Evolutionary conservation across 2,113 vertebrate species (phyloP).

Genomic region (Fregata magnificens): DNA sequence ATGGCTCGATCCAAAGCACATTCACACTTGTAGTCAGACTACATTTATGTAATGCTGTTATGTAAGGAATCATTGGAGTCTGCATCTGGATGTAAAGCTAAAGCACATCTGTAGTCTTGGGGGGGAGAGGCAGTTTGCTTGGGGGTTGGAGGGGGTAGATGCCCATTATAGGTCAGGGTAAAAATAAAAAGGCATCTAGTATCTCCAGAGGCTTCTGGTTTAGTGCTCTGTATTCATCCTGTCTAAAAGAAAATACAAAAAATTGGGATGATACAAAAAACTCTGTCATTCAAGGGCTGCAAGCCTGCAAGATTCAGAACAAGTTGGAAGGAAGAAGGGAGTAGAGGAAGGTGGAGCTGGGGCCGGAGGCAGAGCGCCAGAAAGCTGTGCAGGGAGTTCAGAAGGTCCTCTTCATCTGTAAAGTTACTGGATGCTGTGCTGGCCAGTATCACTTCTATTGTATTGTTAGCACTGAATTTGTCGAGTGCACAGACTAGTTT

Average conservation of each 20-base stretch:
- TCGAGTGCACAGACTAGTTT: not conserved
- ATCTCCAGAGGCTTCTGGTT: not conserved
- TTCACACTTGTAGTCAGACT: not conserved
- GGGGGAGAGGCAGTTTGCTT: not conserved
- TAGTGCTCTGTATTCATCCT: not conserved
- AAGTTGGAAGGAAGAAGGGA: constrained; percentile 32
- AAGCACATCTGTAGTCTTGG: not conserved
- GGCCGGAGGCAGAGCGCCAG: constrained; percentile 6
- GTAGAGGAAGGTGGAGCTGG: not conserved
- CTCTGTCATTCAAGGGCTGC: constrained; percentile 68
- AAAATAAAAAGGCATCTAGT: not conserved
- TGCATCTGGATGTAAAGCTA: not conserved
- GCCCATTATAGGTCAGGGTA: not conserved
- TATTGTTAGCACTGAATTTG: not conserved
- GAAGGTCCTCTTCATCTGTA: not conserved
- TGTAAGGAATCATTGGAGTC: not conserved
- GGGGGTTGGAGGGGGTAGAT: not conserved
- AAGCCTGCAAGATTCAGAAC: constrained; percentile 13
- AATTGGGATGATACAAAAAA: not conserved
- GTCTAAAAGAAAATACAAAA: not conserved
- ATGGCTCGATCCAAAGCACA: not conserved
- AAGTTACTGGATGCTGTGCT: not conserved
- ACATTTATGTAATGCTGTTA: not conserved
- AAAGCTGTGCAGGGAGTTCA: constrained; percentile 9
- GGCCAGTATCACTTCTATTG: not conserved